These are phyloP conservation scores for Brachionus koreanus DNA, from an alignment of 1,140 invertebrate species.

Conservation along the genomic window DNA sequence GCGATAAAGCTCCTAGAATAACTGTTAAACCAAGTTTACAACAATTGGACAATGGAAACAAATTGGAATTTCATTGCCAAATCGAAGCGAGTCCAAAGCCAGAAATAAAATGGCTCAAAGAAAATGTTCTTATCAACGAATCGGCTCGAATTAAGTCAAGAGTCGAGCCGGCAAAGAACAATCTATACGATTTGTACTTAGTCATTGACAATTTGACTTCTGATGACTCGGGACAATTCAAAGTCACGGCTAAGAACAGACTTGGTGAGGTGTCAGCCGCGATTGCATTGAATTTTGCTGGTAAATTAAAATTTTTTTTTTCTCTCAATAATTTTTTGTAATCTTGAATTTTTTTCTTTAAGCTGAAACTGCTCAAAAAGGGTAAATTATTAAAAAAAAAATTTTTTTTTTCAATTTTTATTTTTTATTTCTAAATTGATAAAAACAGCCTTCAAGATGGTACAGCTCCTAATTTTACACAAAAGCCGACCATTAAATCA, in stretches of 20 bases:
- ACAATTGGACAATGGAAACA: conserved; percentile 91
- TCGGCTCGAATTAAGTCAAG: not conserved
- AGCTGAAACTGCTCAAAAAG: conserved; percentile 42
- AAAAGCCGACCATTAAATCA: conserved; percentile 91
- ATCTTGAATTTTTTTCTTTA: not conserved
- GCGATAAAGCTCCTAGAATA: conserved; percentile 71
- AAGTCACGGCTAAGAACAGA: conserved; percentile 90
- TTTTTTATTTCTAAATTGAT: not conserved
- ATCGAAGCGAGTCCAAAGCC: conserved; percentile 86
- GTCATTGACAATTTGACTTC: conserved; percentile 40
- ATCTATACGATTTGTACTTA: not conserved
- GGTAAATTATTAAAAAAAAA: conserved; percentile 26
- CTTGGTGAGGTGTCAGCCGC: conserved; percentile 91
- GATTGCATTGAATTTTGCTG: conserved; percentile 92
- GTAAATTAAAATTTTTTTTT: conserved; percentile 65
- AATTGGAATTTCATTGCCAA: conserved; percentile 84
- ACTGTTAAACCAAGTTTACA: conserved; percentile 90
- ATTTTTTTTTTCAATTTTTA: not conserved
- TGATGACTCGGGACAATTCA: conserved; percentile 81
- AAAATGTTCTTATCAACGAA: conserved; percentile 65
- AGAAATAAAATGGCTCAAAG: conserved; percentile 80
- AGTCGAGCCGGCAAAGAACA: not conserved
- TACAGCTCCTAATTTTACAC: conserved; percentile 90
- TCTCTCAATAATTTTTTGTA: not conserved
- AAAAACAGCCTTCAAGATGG: conserved; percentile 65